phyloP scores from a whole-genome alignment of 2,113 vertebrate species.

The Ciconia stormi region DNA sequence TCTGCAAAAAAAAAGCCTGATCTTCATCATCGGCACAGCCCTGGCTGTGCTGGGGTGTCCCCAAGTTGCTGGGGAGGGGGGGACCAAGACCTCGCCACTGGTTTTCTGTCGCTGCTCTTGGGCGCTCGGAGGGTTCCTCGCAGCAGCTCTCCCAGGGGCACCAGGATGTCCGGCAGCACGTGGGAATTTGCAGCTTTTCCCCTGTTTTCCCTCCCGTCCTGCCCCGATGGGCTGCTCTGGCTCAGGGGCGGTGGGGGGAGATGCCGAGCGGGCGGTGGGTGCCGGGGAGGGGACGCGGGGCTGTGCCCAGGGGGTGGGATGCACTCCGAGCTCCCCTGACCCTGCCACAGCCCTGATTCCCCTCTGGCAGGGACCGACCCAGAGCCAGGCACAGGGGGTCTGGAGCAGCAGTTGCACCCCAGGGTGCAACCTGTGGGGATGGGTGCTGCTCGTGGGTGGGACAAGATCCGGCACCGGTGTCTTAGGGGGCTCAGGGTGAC shows the following conservation, averaged over 20 bases:
- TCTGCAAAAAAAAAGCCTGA: too few species aligned
- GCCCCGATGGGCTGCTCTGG: accelerated
- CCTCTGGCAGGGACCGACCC: too few species aligned
- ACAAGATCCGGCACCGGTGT: too few species aligned
- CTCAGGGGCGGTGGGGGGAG: background rate
- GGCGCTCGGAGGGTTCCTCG: accelerated
- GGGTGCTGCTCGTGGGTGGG: background rate
- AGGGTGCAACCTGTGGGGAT: background rate
- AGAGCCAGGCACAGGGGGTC: accelerated
- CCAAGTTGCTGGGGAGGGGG: background rate
- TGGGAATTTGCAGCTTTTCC: background rate
- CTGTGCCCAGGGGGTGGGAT: too few species aligned
- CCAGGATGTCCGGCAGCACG: accelerated
- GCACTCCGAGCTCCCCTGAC: accelerated
- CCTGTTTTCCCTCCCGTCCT: background rate
- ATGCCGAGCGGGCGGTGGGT: background rate
- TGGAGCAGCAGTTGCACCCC: background rate
- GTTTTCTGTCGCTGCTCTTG: background rate
- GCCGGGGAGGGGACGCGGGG: too few species aligned
- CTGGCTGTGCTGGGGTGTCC: background rate
- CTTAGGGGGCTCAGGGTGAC: background rate
- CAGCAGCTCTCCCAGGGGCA: background rate
- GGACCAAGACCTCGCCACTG: accelerated
- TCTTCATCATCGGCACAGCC: background rate
- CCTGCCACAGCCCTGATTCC: background rate